phyloP scores from a whole-genome alignment of 2,113 vertebrate genomes.

The Cervus canadensis region DNA sequence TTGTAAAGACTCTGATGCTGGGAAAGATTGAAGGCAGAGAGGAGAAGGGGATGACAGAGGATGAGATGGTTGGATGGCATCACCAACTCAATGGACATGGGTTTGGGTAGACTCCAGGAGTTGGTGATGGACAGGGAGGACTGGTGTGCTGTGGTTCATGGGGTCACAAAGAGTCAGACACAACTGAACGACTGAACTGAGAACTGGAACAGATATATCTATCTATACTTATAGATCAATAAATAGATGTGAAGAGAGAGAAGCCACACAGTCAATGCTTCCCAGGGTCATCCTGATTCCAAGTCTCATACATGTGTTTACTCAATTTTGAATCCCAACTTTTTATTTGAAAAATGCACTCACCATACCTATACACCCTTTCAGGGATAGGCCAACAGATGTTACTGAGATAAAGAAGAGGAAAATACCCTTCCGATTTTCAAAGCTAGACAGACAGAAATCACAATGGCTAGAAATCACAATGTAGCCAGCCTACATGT shows the following conservation, averaged over 20 bases:
- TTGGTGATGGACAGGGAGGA: not conserved
- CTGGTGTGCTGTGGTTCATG: fast-evolving
- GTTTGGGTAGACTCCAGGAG: fast-evolving
- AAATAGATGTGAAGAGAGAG: not conserved
- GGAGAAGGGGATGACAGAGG: not conserved
- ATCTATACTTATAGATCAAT: not conserved
- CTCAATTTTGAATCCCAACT: not conserved
- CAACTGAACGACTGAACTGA: not conserved
- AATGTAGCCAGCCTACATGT: too few relatives aligned
- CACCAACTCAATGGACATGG: not conserved
- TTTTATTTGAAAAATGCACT: not conserved
- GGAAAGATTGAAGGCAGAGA: not conserved
- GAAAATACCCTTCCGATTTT: not conserved
- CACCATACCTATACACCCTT: not conserved
- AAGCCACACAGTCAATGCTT: not conserved
- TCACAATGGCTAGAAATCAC: not conserved
- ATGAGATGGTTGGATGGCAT: not conserved
- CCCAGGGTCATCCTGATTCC: not conserved
- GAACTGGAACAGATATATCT: not conserved
- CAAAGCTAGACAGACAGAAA: not conserved
- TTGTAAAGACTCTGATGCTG: not conserved
- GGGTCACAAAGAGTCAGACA: fast-evolving
- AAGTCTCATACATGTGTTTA: not conserved
- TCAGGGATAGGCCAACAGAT: not conserved
- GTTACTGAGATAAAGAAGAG: not conserved